Evolutionary conservation across 2,113 vertebrate genomes (phyloP), one percentile per base, ranked within the genome.

Genomic region (Oreochromis niloticus): DNA sequence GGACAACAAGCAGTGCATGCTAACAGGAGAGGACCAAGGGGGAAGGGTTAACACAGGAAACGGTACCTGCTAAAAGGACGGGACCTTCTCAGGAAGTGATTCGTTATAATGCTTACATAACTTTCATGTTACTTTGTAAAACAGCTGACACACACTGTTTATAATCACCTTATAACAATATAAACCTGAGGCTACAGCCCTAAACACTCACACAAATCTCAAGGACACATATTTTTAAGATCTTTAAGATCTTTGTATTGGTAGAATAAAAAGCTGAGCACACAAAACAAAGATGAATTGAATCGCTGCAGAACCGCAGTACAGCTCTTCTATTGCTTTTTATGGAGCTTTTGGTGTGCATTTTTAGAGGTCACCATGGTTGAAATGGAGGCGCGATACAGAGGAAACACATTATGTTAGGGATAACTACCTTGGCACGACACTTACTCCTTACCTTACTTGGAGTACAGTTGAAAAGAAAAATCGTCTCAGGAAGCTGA

Each of bases 391-490:
- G 55, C 11, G 4, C 11, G 2, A 27, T 56, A 7, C 22, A 56
- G 22, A 56, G 22, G 11, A 56, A 56, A 56, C 22, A 1, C 6
- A 56, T 55, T 55, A 0, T 56, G 55, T 24, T 11, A 7, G 11
- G 11, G 1, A 56, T 3, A 14, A 27, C 55, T 57, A 57, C 6
- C 22, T 56, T 24, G 11, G 54, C 6, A 24, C 1, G 6, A 56
- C 54, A 56, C 11, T 24, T 14, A 57, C 0, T 30, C 3, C 24
- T 19, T 0, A n/a, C 1, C 17, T 36, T 66, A 36, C 39, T 66
- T 39, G 19, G 9, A 66, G 32, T 66, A 17, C 32, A 66, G 6
- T 36, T 66, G 5, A 39, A 36, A n/a, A 39, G 0, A 6, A 39
- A 66, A 66, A 9, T 12, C 3, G 0, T 66, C 59, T 63, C 17